Evolutionary conservation across 2,113 vertebrate species (phyloP).

Genomic region (Clinocottus analis): DNA sequence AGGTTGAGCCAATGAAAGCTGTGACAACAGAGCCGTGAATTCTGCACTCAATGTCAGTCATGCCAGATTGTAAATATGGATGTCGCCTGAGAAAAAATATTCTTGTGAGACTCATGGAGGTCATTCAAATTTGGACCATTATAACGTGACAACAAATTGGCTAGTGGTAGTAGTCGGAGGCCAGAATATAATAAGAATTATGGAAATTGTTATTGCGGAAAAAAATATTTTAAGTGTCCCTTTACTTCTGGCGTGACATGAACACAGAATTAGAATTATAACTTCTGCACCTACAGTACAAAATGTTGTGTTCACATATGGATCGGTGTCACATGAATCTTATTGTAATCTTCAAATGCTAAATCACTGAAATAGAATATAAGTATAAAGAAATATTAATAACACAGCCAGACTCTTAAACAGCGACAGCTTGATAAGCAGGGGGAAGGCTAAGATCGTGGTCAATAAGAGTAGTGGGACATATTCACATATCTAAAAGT

Average conservation of each 20-base stretch:
- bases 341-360: constrained; percentile 21
- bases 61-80: constrained; percentile 12
- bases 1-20: constrained; percentile 79
- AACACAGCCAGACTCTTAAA: background rate
- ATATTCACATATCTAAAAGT: constrained; percentile 15
- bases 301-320: background rate
- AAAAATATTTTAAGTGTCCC: too few relatives aligned
- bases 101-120: background rate
- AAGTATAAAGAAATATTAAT: background rate
- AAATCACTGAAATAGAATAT: background rate
- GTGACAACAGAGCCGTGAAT: constrained; percentile 27
- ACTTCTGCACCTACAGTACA: constrained; percentile 1
- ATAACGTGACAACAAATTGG: background rate
- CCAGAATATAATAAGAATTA: background rate
- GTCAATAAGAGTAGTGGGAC: background rate
- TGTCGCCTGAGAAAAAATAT: background rate
- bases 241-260: constrained; percentile 45
- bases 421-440: background rate
- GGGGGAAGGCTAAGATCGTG: background rate
- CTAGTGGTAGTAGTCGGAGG: background rate
- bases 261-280: background rate
- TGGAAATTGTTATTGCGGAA: background rate
- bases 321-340: constrained; percentile 13
- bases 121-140: background rate
- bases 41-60: constrained; percentile 22